Percentiles rank a stretch among this genome's conserved stretches.
These are phyloP conservation scores for Coptodon rendalli DNA, from an alignment of 2,113 vertebrate genomes.

Conservation along the genomic window DNA sequence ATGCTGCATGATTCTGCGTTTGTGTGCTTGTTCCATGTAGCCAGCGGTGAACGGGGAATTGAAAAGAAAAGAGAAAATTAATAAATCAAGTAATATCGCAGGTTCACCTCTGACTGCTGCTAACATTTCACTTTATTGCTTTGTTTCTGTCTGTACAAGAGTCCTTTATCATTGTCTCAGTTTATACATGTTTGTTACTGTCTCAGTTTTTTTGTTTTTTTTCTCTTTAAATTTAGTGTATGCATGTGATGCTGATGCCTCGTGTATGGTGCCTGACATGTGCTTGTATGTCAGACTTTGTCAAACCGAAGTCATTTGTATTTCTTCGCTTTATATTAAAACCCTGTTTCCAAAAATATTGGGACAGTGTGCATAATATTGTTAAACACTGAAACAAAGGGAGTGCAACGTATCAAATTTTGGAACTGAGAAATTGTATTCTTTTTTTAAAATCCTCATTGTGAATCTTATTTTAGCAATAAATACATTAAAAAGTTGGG, in stretches of 20 bases:
- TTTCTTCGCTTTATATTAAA: background rate
- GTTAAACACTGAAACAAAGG: background rate
- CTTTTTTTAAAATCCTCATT: background rate
- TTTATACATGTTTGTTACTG: background rate
- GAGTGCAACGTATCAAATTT: background rate
- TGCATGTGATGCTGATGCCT: conserved; percentile 2
- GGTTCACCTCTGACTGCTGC: conserved; percentile 22
- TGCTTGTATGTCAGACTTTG: background rate
- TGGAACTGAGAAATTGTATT: background rate
- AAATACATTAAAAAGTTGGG: background rate
- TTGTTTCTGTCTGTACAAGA: background rate
- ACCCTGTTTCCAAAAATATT: background rate
- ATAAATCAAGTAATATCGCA: background rate
- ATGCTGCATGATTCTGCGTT: conserved; percentile 31
- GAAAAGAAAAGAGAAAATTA: background rate
- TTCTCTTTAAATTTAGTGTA: background rate
- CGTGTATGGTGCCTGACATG: background rate
- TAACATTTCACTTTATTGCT: background rate
- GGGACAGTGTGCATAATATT: background rate
- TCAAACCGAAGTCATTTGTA: background rate
- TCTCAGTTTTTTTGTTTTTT: background rate
- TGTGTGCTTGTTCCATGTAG: background rate
- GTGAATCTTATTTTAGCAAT: background rate
- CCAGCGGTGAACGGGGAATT: background rate
- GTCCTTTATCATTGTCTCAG: background rate